Conservation (phyloP, 1,140 invertebrate species). For the Druon quercuslanigerum region DNA sequence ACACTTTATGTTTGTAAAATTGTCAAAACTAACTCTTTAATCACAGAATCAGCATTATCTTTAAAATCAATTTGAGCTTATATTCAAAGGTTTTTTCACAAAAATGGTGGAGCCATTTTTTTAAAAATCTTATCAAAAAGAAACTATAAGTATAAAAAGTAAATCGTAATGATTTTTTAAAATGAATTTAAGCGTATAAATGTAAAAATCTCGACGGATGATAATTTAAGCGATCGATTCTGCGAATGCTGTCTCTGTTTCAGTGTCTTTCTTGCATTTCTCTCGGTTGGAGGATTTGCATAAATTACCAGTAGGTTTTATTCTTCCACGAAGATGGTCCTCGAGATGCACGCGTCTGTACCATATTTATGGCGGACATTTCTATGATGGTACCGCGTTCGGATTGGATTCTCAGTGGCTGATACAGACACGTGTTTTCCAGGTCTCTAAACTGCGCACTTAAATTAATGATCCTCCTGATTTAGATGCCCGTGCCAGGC, state of each 20-base stretch:
- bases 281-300: conserved; percentile 71
- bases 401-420: conserved; percentile 58
- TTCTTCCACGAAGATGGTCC: conserved; percentile 74
- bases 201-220: background rate
- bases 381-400: conserved; percentile 58
- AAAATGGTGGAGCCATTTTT: too few species aligned
- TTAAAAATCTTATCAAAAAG: too few species aligned
- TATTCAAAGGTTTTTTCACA: too few species aligned
- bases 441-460: conserved; percentile 36
- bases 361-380: conserved; percentile 58
- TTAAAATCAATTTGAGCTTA: too few species aligned
- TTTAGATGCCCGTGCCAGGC: conserved; percentile 42
- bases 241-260: conserved; percentile 65
- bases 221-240: conserved; percentile 62
- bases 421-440: conserved; percentile 37
- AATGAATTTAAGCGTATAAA: too few species aligned
- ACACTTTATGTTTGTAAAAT: too few species aligned
- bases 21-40: too few species aligned
- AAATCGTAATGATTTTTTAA: too few species aligned
- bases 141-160: too few species aligned
- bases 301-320: conserved; percentile 73
- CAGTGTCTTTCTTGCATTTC: conserved; percentile 62
- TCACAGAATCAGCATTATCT: too few species aligned
- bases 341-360: conserved; percentile 61
- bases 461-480: conserved; percentile 43